A percentile compares a stretch with the other conserved stretches of the same genome.
phyloP scores from a whole-genome alignment of 2,113 vertebrate genomes.

The Falco punctatus region DNA sequence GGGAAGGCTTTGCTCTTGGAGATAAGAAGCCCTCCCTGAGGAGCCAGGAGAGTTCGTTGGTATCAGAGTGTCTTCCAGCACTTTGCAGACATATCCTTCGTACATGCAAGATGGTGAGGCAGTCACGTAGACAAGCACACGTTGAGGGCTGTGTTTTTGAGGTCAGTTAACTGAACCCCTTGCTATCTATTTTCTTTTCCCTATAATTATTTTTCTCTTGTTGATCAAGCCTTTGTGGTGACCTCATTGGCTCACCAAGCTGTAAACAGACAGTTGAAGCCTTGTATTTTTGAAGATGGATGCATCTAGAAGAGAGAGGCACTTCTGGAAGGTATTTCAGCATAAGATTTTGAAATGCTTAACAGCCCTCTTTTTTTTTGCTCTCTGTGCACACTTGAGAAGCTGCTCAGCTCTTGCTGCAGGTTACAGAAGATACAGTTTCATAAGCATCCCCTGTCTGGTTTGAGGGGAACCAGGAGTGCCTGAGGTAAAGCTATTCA shows the following conservation, averaged over 20 bases:
- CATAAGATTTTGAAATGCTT: neutral
- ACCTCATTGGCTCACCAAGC: neutral
- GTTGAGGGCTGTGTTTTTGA: neutral
- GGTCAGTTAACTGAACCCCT: slow-evolving; percentile 32
- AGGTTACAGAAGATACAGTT: neutral
- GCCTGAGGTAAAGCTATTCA: fast-evolving
- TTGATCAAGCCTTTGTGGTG: neutral
- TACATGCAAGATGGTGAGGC: neutral
- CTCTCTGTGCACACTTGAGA: fast-evolving
- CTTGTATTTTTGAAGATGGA: fast-evolving
- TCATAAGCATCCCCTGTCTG: fast-evolving
- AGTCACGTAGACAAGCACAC: neutral
- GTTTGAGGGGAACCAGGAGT: fast-evolving
- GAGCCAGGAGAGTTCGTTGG: slow-evolving; percentile 43
- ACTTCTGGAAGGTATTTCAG: neutral
- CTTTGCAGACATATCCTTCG: neutral
- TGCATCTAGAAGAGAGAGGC: neutral
- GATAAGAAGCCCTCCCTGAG: slow-evolving; percentile 62
- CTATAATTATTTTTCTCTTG: neutral
- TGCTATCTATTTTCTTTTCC: neutral
- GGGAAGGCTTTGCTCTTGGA: slow-evolving; percentile 52
- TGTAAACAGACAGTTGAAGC: neutral
- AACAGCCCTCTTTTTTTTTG: neutral
- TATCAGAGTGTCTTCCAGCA: neutral
- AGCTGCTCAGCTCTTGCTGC: neutral